These are phyloP conservation scores for Druceiella hillmani DNA, from an alignment of 2,888 invertebrate genomes.

Conservation along the genomic window DNA sequence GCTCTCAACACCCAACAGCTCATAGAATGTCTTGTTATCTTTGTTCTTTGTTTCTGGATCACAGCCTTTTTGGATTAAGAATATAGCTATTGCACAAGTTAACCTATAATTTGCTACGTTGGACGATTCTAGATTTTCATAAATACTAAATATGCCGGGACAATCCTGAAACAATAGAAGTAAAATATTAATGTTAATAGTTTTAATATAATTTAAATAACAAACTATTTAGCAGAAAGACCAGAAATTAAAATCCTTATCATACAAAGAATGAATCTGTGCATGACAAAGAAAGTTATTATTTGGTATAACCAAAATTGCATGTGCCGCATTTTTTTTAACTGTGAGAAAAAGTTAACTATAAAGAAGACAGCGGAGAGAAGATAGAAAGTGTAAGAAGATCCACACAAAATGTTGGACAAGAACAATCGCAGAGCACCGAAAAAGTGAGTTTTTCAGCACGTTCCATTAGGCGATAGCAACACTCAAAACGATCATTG, in stretches of 20 bases:
- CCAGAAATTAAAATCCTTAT: not conserved
- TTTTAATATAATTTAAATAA: not conserved
- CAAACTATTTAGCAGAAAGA: not conserved
- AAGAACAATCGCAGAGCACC: too few relatives aligned
- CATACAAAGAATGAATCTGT: too few relatives aligned
- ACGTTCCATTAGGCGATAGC: too few relatives aligned
- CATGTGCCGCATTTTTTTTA: too few relatives aligned
- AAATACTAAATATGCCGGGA: constrained; percentile 55
- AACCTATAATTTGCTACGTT: constrained; percentile 48
- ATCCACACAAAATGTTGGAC: too few relatives aligned
- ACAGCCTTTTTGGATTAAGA: constrained; percentile 61
- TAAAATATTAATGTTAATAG: constrained; percentile 3
- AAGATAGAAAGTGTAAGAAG: too few relatives aligned
- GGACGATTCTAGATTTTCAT: constrained; percentile 33
- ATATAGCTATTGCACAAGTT: constrained; percentile 67
- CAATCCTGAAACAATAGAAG: constrained; percentile 37
- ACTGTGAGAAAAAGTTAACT: too few relatives aligned
- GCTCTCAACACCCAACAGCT: constrained; percentile 53
- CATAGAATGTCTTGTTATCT: constrained; percentile 45
- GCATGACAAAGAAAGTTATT: too few relatives aligned
- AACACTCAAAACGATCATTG: too few relatives aligned
- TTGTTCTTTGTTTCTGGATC: constrained; percentile 59
- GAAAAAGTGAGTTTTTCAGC: too few relatives aligned
- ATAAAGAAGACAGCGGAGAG: too few relatives aligned
- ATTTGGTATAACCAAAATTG: too few relatives aligned